Evolutionary conservation across 37 sponge, comb jelly and placozoan species (phyloP), one percentile per base, ranked within the genome.

Genomic region (Dysidea cf. avara): DNA sequence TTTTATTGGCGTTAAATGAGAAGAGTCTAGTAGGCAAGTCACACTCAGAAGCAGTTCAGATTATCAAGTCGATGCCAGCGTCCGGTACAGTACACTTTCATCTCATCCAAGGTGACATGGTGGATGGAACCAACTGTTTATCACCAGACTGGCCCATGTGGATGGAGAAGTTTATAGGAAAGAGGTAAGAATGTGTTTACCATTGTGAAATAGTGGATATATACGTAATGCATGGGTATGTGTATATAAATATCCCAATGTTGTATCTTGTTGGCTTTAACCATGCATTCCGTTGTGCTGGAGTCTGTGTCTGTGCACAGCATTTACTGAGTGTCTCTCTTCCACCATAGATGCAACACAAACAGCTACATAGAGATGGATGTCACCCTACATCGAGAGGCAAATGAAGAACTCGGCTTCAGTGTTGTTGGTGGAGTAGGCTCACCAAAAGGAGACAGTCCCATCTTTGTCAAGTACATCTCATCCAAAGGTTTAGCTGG

Each of bases 371-470:
- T 40, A 0, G 78, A 74, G 53, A 31, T 43, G 26, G 56, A 40
- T 16, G 61, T 89, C 31, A 78, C 59, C 6, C 70, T 89, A 1
- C 26, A 49, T 12, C 66, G 79, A 13, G 59, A 53, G 1, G 53
- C 63, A 2, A 78, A 34, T 1, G 75, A 61, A 39, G 74, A 79
- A 22, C 96, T 95, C 25, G 96, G 96, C 54, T 95, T 95, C 79
- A 95, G 91, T 55, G 65, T 95, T 6, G 91, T 95, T 17, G 96
- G 96, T 34, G 96, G 96, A 34, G 81, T 52, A 34, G 76, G 79
- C 74, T 89, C 90, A 3, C 69, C 96, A 21, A 66, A 64, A 40
- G 96, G 96, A 26, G 76, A 95, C 80, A 81, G 87, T 72, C 96
- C 96, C 35, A 36, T 95, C 12, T 95, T 71, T 64, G 73, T 95